Conservation (phyloP, 1,140 invertebrate species). For the Drosophila athabasca region DNA sequence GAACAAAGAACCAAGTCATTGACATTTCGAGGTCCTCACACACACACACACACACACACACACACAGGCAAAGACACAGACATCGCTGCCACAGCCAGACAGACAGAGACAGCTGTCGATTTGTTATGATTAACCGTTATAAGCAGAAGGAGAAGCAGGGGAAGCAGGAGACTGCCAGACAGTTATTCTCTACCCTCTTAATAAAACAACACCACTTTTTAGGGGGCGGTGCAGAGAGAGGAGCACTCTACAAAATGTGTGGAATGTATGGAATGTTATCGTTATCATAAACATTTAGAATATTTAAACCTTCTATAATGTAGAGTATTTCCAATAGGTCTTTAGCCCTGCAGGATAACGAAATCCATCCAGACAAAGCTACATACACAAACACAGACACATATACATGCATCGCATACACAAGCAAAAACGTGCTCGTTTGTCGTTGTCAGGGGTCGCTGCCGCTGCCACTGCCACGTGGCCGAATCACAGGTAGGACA, state of each 20-base stretch:
- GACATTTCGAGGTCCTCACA: conserved; percentile 59
- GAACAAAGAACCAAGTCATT: conserved; percentile 54
- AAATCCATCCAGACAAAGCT: no score
- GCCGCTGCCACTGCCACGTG: not conserved
- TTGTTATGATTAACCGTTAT: conserved; percentile 72
- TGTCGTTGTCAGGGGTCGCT: not conserved
- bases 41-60: conserved; percentile 11
- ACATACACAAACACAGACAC: no score
- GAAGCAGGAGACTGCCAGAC: conserved; percentile 9
- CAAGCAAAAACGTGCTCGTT: not conserved
- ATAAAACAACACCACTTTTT: no score
- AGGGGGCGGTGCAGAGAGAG: no score
- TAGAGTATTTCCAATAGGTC: no score
- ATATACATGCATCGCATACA: not conserved
- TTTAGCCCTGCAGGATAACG: no score
- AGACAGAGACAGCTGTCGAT: conserved; percentile 58
- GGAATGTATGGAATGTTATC: no score
- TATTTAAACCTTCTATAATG: no score
- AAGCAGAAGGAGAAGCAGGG: not conserved
- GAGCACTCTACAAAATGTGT: not conserved
- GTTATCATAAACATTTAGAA: no score
- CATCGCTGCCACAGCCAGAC: not conserved
- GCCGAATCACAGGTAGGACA: not conserved
- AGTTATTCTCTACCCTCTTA: not conserved
- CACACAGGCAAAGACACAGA: conserved; percentile 12